phyloP scores from a whole-genome alignment of 2,888 invertebrate genomes.

The Parochlus steinenii region DNA sequence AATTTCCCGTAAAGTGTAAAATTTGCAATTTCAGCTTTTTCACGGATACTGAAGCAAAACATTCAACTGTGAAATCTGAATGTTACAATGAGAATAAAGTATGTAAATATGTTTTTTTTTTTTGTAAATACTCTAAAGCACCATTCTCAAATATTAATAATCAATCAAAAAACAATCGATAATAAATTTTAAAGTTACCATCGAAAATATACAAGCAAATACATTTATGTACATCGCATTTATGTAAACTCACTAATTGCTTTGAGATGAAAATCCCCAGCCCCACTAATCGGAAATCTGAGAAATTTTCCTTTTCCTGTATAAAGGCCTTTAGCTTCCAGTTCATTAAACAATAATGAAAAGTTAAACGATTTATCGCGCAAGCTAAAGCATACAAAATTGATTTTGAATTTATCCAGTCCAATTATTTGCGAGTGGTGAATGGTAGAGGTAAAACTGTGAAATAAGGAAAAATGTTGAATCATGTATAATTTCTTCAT shows the following conservation, averaged over 20 bases:
- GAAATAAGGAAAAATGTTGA: no score
- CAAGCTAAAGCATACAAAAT: conserved; percentile 7
- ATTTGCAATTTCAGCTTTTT: conserved; percentile 8
- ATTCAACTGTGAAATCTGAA: conserved; percentile 8
- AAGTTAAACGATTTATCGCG: conserved; percentile 9
- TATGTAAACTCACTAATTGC: conserved; percentile 4
- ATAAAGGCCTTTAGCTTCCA: conserved; percentile 4
- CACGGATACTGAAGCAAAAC: conserved; percentile 1
- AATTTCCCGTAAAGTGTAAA: conserved; percentile 1
- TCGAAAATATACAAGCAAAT: background rate
- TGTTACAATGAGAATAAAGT: no score
- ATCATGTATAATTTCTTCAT: no score
- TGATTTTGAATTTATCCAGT: conserved; percentile 7
- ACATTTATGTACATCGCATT: background rate
- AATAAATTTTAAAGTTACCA: background rate
- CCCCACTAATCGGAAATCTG: conserved; percentile 7
- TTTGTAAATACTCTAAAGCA: background rate
- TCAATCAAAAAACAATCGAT: background rate
- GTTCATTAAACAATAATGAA: conserved; percentile 4
- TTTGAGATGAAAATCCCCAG: conserved; percentile 5
- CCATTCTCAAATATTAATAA: background rate
- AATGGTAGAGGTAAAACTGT: no score
- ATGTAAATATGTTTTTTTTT: background rate
- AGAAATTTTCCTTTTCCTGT: conserved; percentile 8
- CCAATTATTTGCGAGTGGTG: no score